Evolutionary conservation across 1,140 invertebrate species (phyloP), one percentile per base, ranked within the genome.

Genomic region (Psix sp.): DNA sequence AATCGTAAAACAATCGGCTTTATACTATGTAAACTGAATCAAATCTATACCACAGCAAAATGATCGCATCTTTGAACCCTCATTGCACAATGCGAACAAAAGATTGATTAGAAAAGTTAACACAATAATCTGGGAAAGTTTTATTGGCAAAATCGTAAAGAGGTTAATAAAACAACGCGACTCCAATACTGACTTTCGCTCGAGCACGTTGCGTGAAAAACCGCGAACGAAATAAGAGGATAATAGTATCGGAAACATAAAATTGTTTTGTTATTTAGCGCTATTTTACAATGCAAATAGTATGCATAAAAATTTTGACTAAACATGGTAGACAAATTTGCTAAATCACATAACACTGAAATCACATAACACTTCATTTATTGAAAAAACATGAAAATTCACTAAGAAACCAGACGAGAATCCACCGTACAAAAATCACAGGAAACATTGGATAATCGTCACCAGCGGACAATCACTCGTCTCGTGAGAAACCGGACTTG

Each of bases 181-280:
- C 51, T 51, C 59, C 18, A n/a, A n/a, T n/a, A n/a, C n/a, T n/a
- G 21, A 65, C 49, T 56, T 66, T 66, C 51, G 42, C 49, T 56
- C 33, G 29, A 35, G 45, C 29, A 2, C 0, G 21, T 38, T 39
- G 42, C 35, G 48, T 63, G 26, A 65, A 54, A 54, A 65, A 31
- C 20, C 24, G 39, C 36, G 42, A 48, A 46, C 5, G n/a, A 10
- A 35, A 11, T 13, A 11, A 35, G 2, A 13, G 33, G 13, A 35
- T 35, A 5, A 13, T 10, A 35, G 33, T 35, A 14, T 35, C 33
- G 33, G 33, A 35, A 11, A 11, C 33, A 35, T 36, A 40, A 40
- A 40, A 40, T 17, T 29, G 36, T 21, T 13, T 36, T 20, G 11
- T 14, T 57, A 35, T 43, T 10, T 16, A n/a, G 40, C 56, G 24